phyloP scores from a whole-genome alignment of 2,888 invertebrate genomes.

The Pyrrhia umbra region DNA sequence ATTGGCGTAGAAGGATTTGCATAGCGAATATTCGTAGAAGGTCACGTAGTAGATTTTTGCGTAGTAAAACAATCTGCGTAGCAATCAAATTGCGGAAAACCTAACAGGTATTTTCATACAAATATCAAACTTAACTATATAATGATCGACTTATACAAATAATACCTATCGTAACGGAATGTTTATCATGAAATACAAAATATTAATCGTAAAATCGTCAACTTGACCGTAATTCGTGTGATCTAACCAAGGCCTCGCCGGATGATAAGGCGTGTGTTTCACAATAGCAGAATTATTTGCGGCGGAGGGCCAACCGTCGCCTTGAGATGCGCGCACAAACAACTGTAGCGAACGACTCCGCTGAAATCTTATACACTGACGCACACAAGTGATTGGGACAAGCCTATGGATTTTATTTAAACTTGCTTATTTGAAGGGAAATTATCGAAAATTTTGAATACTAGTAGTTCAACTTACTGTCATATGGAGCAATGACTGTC shows the following conservation, averaged over 20 bases:
- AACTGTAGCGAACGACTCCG: conserved; percentile 82
- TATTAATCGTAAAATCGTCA: conserved; percentile 87
- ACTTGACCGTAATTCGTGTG: conserved; percentile 90
- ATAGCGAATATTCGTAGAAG: conserved; percentile 48
- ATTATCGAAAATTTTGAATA: background rate
- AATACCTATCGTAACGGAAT: conserved; percentile 63
- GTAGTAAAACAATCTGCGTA: conserved; percentile 46
- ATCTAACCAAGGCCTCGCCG: conserved; percentile 85
- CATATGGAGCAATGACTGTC: too few species aligned
- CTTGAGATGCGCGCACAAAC: conserved; percentile 89
- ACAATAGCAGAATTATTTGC: conserved; percentile 90
- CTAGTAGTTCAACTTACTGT: background rate
- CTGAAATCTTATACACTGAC: conserved; percentile 82
- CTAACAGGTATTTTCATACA: background rate
- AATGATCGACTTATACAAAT: conserved; percentile 8
- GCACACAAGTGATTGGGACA: conserved; percentile 71
- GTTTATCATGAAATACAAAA: conserved; percentile 80
- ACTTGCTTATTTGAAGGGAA: background rate
- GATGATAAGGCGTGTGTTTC: conserved; percentile 86
- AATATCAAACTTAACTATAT: conserved; percentile 8
- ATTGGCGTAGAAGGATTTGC: conserved; percentile 32
- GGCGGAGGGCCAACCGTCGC: conserved; percentile 82
- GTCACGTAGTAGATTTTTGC: conserved; percentile 36
- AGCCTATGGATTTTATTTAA: background rate
- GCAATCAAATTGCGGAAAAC: conserved; percentile 14